Conservation (phyloP, 92 coral and sea anemone species). For the Parazoanthus atlanticus region DNA sequence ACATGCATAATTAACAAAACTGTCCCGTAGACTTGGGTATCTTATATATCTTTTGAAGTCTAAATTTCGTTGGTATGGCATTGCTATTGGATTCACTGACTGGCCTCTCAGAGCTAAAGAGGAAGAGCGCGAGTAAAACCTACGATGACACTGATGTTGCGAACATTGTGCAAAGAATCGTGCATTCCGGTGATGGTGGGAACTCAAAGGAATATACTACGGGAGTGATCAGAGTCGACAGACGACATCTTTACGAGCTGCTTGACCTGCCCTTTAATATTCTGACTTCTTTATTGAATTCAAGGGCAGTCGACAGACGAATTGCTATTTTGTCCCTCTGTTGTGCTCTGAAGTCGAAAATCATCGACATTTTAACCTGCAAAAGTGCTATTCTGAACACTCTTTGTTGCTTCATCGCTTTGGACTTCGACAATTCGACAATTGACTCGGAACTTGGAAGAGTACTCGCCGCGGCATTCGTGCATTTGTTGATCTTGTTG, state of each 20-base stretch:
- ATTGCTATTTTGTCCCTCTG: constrained; percentile 33
- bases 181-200: neutral
- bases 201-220: neutral
- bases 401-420: constrained; percentile 8
- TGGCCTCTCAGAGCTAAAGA: constrained; percentile 28
- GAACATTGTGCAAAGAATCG: constrained; percentile 14
- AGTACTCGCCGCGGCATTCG: neutral
- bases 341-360: constrained; percentile 3
- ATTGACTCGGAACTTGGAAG: constrained; percentile 10
- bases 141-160: constrained; percentile 15
- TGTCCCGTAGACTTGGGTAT: no score
- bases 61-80: constrained; percentile 8
- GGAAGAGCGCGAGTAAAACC: neutral
- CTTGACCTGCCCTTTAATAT: constrained; percentile 31
- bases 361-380: constrained; percentile 7
- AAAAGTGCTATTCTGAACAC: constrained; percentile 29
- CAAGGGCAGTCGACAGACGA: neutral
- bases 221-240: neutral
- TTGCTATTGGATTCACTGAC: constrained; percentile 34
- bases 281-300: constrained; percentile 3
- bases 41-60: no score
- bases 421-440: constrained; percentile 29
- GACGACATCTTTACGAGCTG: constrained; percentile 18
- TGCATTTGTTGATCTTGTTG: constrained; percentile 15
- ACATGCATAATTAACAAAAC: no score